Percentiles rank a stretch among this genome's conserved stretches.
phyloP scores from a whole-genome alignment of 2,113 vertebrate species.

The Butastur rufipennis region DNA sequence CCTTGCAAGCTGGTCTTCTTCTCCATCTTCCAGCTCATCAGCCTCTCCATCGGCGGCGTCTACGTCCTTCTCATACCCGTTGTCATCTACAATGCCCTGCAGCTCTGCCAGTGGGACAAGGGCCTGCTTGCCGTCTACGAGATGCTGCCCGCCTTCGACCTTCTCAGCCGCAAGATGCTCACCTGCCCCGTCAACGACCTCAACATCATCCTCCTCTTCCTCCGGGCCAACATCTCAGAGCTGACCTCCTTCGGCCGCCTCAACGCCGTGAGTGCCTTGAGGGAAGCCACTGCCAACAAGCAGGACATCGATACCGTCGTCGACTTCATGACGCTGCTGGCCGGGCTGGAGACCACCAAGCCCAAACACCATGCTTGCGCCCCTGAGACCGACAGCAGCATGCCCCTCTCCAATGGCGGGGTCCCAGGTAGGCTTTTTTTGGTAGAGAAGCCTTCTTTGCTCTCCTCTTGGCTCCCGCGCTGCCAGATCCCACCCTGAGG shows the following conservation, averaged over 20 bases:
- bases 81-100: conserved; percentile 85
- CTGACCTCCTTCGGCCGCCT: conserved; percentile 89
- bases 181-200: conserved; percentile 93
- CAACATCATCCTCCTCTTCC: conserved; percentile 90
- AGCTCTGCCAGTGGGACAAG: conserved; percentile 92
- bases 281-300: conserved; percentile 72
- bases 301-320: conserved; percentile 82
- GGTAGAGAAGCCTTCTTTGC: background rate
- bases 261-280: conserved; percentile 82
- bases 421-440: background rate
- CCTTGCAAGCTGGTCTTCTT: conserved; percentile 90
- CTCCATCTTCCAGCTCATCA: conserved; percentile 89
- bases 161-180: conserved; percentile 85
- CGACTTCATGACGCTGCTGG: conserved; percentile 94
- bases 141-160: conserved; percentile 90
- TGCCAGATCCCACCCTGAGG: background rate
- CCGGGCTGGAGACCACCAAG: conserved; percentile 77
- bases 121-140: conserved; percentile 83
- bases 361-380: background rate
- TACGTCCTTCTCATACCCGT: conserved; percentile 85
- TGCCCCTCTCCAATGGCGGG: background rate
- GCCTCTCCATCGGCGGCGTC: conserved; percentile 78
- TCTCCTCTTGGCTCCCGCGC: background rate
- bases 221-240: conserved; percentile 85
- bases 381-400: background rate